A percentile compares a stretch with the other conserved stretches of the same genome.
These are phyloP conservation scores for Meloidogyne exigua DNA, from an alignment of 1,140 invertebrate species.

Conservation along the genomic window DNA sequence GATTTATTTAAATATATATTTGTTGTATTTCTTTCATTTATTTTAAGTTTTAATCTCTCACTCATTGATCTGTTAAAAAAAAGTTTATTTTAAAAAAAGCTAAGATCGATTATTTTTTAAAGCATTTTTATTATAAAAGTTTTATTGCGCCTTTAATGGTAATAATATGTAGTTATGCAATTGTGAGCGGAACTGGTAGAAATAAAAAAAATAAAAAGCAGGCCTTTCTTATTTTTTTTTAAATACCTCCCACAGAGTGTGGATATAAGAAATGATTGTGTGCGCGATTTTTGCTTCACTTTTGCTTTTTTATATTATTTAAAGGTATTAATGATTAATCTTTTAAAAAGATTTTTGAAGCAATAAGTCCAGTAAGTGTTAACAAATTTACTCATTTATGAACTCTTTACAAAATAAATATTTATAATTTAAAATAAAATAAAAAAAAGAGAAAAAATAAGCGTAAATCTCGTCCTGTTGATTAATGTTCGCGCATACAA, in stretches of 20 bases:
- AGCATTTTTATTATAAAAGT: not conserved
- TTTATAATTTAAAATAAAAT: not conserved
- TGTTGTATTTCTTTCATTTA: not conserved
- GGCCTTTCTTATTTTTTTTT: conserved; percentile 2
- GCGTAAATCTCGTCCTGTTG: conserved; percentile 3
- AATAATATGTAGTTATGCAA: not conserved
- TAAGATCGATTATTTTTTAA: not conserved
- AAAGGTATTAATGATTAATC: not conserved
- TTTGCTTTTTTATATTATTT: not conserved
- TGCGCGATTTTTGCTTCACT: not conserved
- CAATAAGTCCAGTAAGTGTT: too few species aligned
- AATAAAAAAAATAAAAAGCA: conserved; percentile 1
- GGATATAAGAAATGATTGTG: not conserved
- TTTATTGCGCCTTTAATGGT: not conserved
- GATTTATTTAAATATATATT: not conserved
- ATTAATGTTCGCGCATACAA: not conserved
- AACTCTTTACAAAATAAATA: not conserved
- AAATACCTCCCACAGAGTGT: not conserved
- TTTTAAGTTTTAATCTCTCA: not conserved
- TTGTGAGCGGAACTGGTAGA: conserved; percentile 3
- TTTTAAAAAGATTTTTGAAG: not conserved
- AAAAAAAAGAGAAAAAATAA: too few species aligned
- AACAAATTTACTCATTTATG: too few species aligned
- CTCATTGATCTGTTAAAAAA: not conserved
- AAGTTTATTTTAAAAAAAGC: not conserved